These are phyloP conservation scores for Rhodinocichla rosea DNA, from an alignment of 2,113 vertebrate species.

Conservation along the genomic window DNA sequence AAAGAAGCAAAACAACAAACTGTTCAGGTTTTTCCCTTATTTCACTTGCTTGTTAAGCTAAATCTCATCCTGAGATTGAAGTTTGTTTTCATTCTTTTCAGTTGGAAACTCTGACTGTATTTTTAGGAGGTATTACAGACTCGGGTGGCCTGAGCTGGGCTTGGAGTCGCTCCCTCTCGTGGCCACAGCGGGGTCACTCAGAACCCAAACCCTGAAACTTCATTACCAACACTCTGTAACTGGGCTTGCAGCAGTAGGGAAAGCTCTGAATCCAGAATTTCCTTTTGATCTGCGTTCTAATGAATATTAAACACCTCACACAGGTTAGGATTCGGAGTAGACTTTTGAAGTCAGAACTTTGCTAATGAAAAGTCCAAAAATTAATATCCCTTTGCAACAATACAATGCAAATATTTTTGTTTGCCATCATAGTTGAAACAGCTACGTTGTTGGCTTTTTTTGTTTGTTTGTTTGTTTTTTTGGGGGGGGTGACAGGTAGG, in stretches of 20 bases:
- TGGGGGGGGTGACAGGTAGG: fast-evolving
- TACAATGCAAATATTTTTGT: not conserved
- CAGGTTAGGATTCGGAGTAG: not conserved
- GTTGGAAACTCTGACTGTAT: not conserved
- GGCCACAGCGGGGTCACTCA: not conserved
- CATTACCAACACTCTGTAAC: not conserved
- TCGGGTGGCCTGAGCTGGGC: not conserved
- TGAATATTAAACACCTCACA: not conserved
- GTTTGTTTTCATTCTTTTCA: not conserved
- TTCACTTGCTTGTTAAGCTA: not conserved
- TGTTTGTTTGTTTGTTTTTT: not conserved
- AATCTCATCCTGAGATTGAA: not conserved
- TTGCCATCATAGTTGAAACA: not conserved
- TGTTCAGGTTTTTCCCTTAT: not conserved
- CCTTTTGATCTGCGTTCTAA: not conserved
- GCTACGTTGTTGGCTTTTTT: fast-evolving
- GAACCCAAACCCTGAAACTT: not conserved
- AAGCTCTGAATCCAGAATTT: not conserved
- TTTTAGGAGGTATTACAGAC: not conserved
- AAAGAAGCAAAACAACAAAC: not conserved
- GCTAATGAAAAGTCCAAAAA: not conserved
- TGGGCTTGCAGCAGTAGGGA: not conserved
- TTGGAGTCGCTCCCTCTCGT: not conserved
- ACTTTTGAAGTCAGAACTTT: not conserved
- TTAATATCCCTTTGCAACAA: not conserved